Evolutionary conservation across 2,113 vertebrate species (phyloP), one percentile per base, ranked within the genome.

Genomic region (Archocentrus centrarchus): DNA sequence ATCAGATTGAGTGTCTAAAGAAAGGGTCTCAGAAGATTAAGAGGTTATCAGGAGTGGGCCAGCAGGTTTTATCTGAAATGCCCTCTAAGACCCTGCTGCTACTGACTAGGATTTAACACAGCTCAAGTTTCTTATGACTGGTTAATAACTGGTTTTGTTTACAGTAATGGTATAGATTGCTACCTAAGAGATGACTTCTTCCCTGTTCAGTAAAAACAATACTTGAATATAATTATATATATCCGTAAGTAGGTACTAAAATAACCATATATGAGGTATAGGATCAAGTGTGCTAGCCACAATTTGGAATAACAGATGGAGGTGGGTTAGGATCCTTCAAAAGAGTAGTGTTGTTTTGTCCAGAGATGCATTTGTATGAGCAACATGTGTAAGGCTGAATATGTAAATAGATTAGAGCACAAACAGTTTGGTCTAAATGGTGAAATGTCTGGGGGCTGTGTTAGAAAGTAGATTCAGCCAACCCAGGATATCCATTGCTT

Each of bases 111-210:
- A 30, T 88, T 76, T 44, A 75, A 78, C 68, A 39, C 76, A 22
- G 50, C 59, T 79, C 63, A 60, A 47, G 32, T 53, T 73, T 6
- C 24, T 73, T 55, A 50, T n/a, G 32, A 76, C 24, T 24, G 81
- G 39, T 22, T 35, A 62, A 86, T 64, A 44, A 11, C 37, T 82
- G 75, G 50, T 91, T 89, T 84, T 11, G n/a, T 27, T 73, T 70
- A 35, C 47, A 73, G 68, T 30, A 73, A 55, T 55, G 27, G 10
- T 55, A 73, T 55, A 73, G 68, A 53, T 55, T 73, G 68, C 68
- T 50, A 55, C 68, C 44, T 55, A 55, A 55, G 18, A n/a, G 7
- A 47, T 11, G 47, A 32, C 18, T 32, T 55, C 68, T 73, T 73
- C 47, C 27, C 47, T 4, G 11, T 53, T 73, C 11, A 53, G 17